These are phyloP conservation scores for Telmatherina bonti DNA, from an alignment of 2,797 vertebrate species.

Conservation along the genomic window DNA sequence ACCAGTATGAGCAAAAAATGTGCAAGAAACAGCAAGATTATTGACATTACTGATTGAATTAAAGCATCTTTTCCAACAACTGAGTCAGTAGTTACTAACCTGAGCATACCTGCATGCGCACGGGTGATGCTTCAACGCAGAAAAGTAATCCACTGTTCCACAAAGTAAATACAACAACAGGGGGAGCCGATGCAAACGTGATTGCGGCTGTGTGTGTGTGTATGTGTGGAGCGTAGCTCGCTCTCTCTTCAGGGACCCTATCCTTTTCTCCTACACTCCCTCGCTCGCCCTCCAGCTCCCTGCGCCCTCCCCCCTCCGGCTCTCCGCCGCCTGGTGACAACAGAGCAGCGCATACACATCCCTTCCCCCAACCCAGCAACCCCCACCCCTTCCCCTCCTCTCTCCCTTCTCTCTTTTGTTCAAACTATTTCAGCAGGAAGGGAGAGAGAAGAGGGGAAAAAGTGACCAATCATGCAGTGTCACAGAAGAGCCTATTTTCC, in stretches of 20 bases:
- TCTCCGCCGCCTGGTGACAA: conserved; percentile 73
- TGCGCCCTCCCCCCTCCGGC: conserved; percentile 46
- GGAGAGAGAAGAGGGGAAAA: conserved; percentile 75
- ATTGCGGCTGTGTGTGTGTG: conserved; percentile 11
- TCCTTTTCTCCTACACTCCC: conserved; percentile 70
- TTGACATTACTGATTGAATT: conserved; percentile 24
- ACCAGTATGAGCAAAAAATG: conserved; percentile 42
- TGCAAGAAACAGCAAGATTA: conserved; percentile 38
- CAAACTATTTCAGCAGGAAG: conserved; percentile 83
- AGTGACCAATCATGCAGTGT: conserved; percentile 81
- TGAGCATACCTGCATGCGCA: conserved; percentile 61
- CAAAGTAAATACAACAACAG: conserved; percentile 48
- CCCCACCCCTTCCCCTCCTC: conserved; percentile 55
- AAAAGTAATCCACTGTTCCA: conserved; percentile 69
- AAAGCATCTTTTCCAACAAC: conserved; percentile 24
- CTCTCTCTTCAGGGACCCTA: conserved; percentile 70
- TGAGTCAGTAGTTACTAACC: conserved; percentile 64
- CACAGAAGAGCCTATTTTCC: conserved; percentile 62
- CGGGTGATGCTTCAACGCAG: conserved; percentile 20
- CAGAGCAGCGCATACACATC: conserved; percentile 68
- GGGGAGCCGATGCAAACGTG: conserved; percentile 33
- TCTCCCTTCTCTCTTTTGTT: conserved; percentile 78
- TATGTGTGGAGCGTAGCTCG: conserved; percentile 30
- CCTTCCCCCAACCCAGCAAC: conserved; percentile 71
- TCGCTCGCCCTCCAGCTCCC: conserved; percentile 61